Evolutionary conservation across 2,113 vertebrate genomes (phyloP), one percentile per base, ranked within the genome.

Genomic region (Ptilonorhynchus violaceus): DNA sequence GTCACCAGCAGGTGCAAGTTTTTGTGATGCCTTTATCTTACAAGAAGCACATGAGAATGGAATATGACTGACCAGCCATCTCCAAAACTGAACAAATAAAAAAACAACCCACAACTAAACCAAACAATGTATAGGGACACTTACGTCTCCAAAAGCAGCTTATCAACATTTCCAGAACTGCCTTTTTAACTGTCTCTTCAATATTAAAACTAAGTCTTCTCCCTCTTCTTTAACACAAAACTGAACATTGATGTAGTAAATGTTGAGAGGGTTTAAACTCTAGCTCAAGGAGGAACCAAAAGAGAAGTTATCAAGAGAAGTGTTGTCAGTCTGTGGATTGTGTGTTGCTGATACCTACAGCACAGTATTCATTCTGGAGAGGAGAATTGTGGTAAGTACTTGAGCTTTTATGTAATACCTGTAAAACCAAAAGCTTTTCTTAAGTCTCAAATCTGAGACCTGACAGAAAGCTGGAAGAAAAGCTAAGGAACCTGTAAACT

Each of bases 1-100:
- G 93, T 95, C 93, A 95, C 92, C 88, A 94, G 96, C 93, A 94
- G 89, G 94, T 96, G 95, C 91, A 93, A 92, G 86, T 87, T 85
- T 92, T 69, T 93, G 91, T 96, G 95, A 94, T 94, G 84, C 94
- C 94, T 96, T 94, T 95, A 93, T 97, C 92, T 94, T 95, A 62
- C 25, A 83, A 94, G 89, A 95, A 96, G 95, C 96, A 93, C 92
- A 96, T 52, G 78, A 92, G 89, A 93, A 84, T 91, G 96, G 91
- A 97, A 69, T 86, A 60, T 80, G 89, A 72, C 89, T 95, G 80
- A 80, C 81, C 49, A 58, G 52, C 76, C 76, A 60, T 93, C 91
- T 96, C 92, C 93, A 72, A 87, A 86, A 86, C 76, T 31, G 94
- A 90, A 88, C 62, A 90, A 83, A 63, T 72, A 37, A 69, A 79